Conservation (phyloP, 2,888 invertebrate species). For the Euphydryas editha region DNA sequence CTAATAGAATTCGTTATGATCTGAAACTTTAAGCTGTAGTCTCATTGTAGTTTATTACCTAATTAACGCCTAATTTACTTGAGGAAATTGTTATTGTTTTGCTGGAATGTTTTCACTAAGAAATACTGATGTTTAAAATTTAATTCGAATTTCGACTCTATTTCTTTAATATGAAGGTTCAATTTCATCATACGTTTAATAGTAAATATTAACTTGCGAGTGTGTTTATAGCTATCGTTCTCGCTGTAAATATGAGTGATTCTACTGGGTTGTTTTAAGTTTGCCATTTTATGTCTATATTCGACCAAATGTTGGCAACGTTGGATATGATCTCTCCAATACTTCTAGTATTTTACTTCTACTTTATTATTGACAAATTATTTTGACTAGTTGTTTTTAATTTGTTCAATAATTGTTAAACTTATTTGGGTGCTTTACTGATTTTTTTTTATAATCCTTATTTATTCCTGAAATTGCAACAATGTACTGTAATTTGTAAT, state of each 20-base stretch:
- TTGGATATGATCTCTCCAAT: neutral
- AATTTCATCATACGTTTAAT: neutral
- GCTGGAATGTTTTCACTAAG: conserved; percentile 17
- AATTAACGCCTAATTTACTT: conserved; percentile 37
- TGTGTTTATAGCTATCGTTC: conserved; percentile 24
- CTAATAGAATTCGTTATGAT: neutral
- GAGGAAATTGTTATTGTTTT: conserved; percentile 35
- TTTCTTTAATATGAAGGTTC: neutral
- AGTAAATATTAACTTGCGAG: conserved; percentile 3
- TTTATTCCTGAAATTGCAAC: no score
- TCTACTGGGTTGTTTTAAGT: conserved; percentile 9
- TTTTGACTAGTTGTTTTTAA: no score
- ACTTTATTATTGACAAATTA: no score
- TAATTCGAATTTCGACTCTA: neutral
- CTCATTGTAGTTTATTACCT: conserved; percentile 25
- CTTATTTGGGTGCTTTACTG: no score
- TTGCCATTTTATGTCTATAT: conserved; percentile 1
- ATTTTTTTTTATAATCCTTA: no score
- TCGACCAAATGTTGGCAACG: neutral
- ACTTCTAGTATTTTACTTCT: no score
- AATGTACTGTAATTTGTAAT: no score
- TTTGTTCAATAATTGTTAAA: no score
- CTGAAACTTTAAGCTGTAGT: neutral
- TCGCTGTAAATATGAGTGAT: conserved; percentile 32
- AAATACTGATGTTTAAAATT: neutral